Percentiles rank a stretch among this genome's conserved stretches.
Conservation (phyloP, 37 sponge, comb jelly and placozoan genomes). For the Lycopodina hypogea region DNA sequence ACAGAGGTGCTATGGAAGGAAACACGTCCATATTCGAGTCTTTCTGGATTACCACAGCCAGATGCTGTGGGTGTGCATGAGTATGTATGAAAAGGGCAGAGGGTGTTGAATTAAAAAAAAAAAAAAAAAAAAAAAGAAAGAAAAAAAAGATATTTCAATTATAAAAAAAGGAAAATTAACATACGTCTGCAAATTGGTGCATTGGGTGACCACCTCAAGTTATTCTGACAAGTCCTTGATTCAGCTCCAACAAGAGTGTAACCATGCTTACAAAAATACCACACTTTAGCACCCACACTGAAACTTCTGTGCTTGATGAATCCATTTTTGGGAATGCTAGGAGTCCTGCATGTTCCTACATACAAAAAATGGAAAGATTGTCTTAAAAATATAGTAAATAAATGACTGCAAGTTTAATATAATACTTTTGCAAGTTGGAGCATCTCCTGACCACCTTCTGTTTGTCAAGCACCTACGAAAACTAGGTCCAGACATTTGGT, state of each 20-base stretch:
- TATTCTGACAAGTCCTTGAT: conserved; percentile 15
- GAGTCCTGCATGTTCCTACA: not conserved
- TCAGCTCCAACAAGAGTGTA: conserved; percentile 28
- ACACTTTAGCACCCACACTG: conserved; percentile 24
- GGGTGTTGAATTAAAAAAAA: too few relatives aligned
- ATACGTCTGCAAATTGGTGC: conserved; percentile 33
- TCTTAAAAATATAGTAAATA: not conserved
- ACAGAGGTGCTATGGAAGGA: not conserved
- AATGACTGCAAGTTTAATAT: not conserved
- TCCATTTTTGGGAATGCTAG: conserved; percentile 25
- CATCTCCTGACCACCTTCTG: conserved; percentile 48
- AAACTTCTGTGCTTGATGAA: conserved; percentile 10
- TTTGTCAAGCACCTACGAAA: conserved; percentile 33
- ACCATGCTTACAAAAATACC: conserved; percentile 35
- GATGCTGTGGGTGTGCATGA: not conserved
- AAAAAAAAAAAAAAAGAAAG: too few relatives aligned
- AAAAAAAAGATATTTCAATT: too few relatives aligned
- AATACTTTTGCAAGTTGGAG: conserved; percentile 51
- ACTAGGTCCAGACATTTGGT: conserved; percentile 12
- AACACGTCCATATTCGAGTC: conserved; percentile 43
- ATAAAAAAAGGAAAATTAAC: not conserved
- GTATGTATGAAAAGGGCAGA: not conserved
- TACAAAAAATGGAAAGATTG: not conserved
- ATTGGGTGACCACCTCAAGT: conserved; percentile 16
- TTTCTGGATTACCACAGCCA: conserved; percentile 20